Evolutionary conservation across 2,888 invertebrate species (phyloP).

Genomic region (Bhutanitis thaidina): DNA sequence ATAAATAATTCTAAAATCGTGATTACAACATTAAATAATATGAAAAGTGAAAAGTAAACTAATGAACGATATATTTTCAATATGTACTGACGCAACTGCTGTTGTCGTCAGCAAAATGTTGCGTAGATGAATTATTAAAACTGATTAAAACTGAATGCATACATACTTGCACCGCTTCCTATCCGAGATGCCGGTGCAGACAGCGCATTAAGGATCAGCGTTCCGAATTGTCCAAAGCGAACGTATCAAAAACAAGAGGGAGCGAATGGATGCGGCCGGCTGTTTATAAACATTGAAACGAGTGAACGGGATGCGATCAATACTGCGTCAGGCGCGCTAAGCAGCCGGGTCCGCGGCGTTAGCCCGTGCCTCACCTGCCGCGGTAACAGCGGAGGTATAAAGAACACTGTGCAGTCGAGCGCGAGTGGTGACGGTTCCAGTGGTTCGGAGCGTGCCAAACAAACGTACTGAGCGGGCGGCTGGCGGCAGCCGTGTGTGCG

Average conservation of each 20-base stretch:
- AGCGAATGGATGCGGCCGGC: conserved; percentile 61
- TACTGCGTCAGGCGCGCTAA: conserved; percentile 44
- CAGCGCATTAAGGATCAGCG: conserved; percentile 50
- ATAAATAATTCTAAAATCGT: no score
- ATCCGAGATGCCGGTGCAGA: conserved; percentile 41
- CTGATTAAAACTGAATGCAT: conserved; percentile 49
- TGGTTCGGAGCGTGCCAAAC: conserved; percentile 37
- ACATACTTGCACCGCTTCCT: conserved; percentile 58
- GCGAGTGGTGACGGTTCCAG: conserved; percentile 41
- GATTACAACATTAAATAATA: no score
- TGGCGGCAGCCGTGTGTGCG: conserved; percentile 61
- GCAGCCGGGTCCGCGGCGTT: conserved; percentile 48
- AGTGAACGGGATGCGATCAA: conserved; percentile 57
- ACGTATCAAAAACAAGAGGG: conserved; percentile 63
- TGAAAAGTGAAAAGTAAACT: no score
- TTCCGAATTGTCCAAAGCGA: conserved; percentile 42
- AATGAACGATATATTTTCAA: conserved; percentile 15
- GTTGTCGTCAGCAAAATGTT: conserved; percentile 36
- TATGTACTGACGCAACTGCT: conserved; percentile 31
- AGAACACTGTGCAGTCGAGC: conserved; percentile 41
- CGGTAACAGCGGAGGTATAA: conserved; percentile 41
- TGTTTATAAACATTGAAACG: conserved; percentile 76
- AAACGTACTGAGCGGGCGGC: conserved; percentile 60
- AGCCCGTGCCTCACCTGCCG: conserved; percentile 58
- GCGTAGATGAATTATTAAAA: conserved; percentile 31